Base-by-base conservation (phyloP, 2,888 invertebrate species). In the Resseliella maxima region DNA sequence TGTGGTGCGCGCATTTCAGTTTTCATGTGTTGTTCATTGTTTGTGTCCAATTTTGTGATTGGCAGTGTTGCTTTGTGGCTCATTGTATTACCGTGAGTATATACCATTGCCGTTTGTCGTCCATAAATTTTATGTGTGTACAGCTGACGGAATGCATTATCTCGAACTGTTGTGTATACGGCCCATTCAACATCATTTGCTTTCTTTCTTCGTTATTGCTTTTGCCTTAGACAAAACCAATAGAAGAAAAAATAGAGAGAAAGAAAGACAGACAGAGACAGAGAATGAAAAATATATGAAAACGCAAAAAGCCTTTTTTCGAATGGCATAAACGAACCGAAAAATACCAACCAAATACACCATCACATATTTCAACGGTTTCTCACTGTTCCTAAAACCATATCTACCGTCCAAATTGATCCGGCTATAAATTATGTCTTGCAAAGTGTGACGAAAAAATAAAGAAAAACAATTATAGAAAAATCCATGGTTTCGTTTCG, bases 341-440 rank as follows among this genome's bases (percentile, higher is more conserved):
- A 72, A 72, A 72, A 31, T 18, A 31, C 35, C 15, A 72, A 31
- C 8, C 12, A 72, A 35, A 72, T 0, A 72, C 72, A 72, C 72
- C 27, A 12, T 72, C 31, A 72, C 72, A 72, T 72, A 72, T 72
- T 35, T 72, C 72, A 72, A 72, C 72, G 72, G 59, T 59, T 24
- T 59, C 59, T 59, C 72, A n/a, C 72, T 24, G n/a, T 72, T n/a
- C 72, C 18, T 18, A 8, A 31, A 72, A 72, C 72, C 72, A 72
- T 72, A 72, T 72, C 35, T 35, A 72, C 72, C 72, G 31, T 72
- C 72, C 31, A 35, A 31, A 72, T 35, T 72, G 72, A 72, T 31
- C 72, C 72, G 72, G 72, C 72, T n/a, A 72, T 72, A 72, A 72
- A 72, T 72, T 72, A 72, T 72, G 72, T 72, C 72, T 72, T 31